These are phyloP conservation scores for Glossosoma conforme DNA, from an alignment of 1,140 invertebrate genomes.

Conservation along the genomic window DNA sequence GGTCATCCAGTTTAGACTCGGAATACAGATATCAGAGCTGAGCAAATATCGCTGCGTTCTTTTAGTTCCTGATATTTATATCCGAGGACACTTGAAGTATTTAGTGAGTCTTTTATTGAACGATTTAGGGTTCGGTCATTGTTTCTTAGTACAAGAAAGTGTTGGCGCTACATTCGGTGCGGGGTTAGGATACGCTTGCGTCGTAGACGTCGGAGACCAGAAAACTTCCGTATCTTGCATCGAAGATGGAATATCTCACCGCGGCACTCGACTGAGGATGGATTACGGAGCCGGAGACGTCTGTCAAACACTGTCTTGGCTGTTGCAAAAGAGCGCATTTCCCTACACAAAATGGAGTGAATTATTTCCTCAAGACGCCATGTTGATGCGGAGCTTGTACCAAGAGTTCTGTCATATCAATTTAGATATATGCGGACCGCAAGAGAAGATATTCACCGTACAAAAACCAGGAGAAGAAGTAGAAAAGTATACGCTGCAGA, in stretches of 20 bases:
- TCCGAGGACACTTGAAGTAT: constrained; percentile 80
- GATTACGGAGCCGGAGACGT: constrained; percentile 90
- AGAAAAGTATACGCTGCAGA: constrained; percentile 72
- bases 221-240: constrained; percentile 95
- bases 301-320: constrained; percentile 78
- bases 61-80: constrained; percentile 88
- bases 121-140: constrained; percentile 84
- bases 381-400: constrained; percentile 78
- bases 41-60: constrained; percentile 82
- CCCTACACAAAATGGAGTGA: constrained; percentile 78
- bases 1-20: constrained; percentile 69
- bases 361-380: constrained; percentile 63
- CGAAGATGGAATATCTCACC: constrained; percentile 91
- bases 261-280: constrained; percentile 74
- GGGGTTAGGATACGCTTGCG: constrained; percentile 86
- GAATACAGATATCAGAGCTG: constrained; percentile 71
- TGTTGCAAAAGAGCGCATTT: constrained; percentile 83
- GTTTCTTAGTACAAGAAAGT: constrained; percentile 79
- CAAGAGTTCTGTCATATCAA: constrained; percentile 89
- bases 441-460: constrained; percentile 73
- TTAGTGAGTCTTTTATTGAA: constrained; percentile 75
- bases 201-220: constrained; percentile 92
- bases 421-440: constrained; percentile 78
- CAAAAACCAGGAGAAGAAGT: constrained; percentile 66
- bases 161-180: constrained; percentile 93